phyloP scores from a whole-genome alignment of 2,113 vertebrate species.

The Megaleporinus macrocephalus region DNA sequence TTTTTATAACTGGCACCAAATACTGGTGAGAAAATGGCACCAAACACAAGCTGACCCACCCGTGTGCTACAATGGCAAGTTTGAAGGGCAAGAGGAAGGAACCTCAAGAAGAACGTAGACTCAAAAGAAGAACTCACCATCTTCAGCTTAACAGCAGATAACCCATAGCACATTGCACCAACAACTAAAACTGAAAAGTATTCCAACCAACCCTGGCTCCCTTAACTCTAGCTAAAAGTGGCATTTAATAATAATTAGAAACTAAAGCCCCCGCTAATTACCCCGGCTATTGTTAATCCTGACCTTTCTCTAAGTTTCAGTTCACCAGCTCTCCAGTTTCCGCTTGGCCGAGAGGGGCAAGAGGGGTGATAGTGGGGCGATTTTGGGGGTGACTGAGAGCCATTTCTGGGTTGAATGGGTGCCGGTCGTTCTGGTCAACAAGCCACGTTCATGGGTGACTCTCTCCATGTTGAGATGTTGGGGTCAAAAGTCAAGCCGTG shows the following conservation, averaged over 20 bases:
- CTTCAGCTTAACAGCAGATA: too few relatives aligned
- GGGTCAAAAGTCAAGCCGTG: slow-evolving; percentile 54
- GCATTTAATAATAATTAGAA: neutral
- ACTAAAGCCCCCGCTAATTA: neutral
- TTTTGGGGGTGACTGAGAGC: slow-evolving; percentile 19
- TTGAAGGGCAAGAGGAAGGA: too few relatives aligned
- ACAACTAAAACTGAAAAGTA: neutral
- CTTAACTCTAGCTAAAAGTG: neutral
- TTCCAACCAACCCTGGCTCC: neutral
- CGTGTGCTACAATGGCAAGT: too few relatives aligned
- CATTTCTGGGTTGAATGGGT: slow-evolving; percentile 49
- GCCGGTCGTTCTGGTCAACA: slow-evolving; percentile 52
- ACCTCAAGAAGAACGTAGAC: too few relatives aligned
- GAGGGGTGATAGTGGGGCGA: neutral
- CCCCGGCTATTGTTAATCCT: neutral
- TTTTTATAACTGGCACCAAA: too few relatives aligned
- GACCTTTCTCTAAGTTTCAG: slow-evolving; percentile 38
- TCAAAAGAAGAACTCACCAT: too few relatives aligned
- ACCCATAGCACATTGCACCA: too few relatives aligned
- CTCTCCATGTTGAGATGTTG: slow-evolving; percentile 41
- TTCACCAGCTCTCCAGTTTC: slow-evolving; percentile 24
- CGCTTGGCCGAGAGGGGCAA: slow-evolving; percentile 1
- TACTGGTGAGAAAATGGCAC: too few relatives aligned
- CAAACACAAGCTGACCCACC: too few relatives aligned
- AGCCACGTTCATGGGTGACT: slow-evolving; percentile 49